Base-by-base conservation (phyloP, 2,113 vertebrate species). In the Oryzias celebensis region DNA sequence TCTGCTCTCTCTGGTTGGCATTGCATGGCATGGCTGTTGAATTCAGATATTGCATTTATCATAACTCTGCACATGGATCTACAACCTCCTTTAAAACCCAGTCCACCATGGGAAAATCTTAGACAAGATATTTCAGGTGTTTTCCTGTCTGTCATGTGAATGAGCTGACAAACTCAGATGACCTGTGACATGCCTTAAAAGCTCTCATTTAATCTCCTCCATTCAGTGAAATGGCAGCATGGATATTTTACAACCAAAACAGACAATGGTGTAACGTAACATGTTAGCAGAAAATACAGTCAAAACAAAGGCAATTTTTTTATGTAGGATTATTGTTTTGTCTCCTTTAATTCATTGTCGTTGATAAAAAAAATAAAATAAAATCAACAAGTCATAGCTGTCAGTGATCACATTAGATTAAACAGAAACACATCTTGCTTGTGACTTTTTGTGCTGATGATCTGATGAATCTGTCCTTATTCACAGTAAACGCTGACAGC, bases 401-500 rank as follows among this genome's bases (percentile, higher is more conserved):
- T 73, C 18, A 58, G 3, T 68, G 70, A 78, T 79, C 65, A 58
- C 57, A 43, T 20, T n/a, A 52, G 44, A 77, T 53, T 22, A 68
- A 41, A 58, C 61, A 22, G 52, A 52, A 51, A 64, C 51, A 20
- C 49, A 55, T 20, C 18, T 46, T 73, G 62, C 59, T 50, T 36
- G 31, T 2, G 31, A 36, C 36, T 26, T 59, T 50, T n/a, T 15
- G 48, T 42, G 52, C 54, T 53, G 76, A 73, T 68, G 73, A 81
- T 68, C 31, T 17, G 64, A 75, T 64, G 64, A 83, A 68, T 42
- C 24, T 57, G 75, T 71, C 77, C 65, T 75, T 18, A 58, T 58
- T 28, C 60, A 42, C 51, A 47, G 20, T 20, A 58, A 44, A n/a
- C 12, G 55, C 58, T 48, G 81, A 81, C 85, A 84, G 77, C 85